These are phyloP conservation scores for Odontocerum albicorne DNA, from an alignment of 2,888 invertebrate genomes.

Conservation along the genomic window DNA sequence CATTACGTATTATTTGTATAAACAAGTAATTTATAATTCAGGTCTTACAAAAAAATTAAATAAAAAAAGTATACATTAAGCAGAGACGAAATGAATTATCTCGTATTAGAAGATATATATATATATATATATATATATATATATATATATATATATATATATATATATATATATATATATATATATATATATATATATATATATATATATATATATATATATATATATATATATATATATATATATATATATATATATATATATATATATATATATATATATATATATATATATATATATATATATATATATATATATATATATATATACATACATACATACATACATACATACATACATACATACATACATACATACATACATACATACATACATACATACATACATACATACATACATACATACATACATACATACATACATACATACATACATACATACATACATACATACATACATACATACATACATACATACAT, in stretches of 20 bases:
- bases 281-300: slow-evolving; percentile 8
- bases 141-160: slow-evolving; percentile 1
- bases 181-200: slow-evolving; percentile 6
- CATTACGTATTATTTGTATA: too few species aligned
- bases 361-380: too few species aligned
- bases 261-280: slow-evolving; percentile 8
- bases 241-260: slow-evolving; percentile 3
- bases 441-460: too few species aligned
- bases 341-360: neutral
- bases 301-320: slow-evolving; percentile 8
- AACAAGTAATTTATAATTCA: too few species aligned
- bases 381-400: too few species aligned
- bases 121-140: slow-evolving; percentile 1
- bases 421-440: too few species aligned
- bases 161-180: slow-evolving; percentile 6
- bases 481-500: too few species aligned
- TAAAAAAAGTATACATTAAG: too few species aligned
- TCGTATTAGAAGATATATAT: neutral
- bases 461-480: too few species aligned
- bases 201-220: slow-evolving; percentile 5
- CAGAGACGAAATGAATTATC: too few species aligned
- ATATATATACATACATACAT: slow-evolving; percentile 6
- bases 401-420: too few species aligned
- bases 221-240: slow-evolving; percentile 1
- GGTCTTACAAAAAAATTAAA: too few species aligned